Conservation (phyloP, 2,797 vertebrate genomes). For the Anisognathus igniventris region DNA sequence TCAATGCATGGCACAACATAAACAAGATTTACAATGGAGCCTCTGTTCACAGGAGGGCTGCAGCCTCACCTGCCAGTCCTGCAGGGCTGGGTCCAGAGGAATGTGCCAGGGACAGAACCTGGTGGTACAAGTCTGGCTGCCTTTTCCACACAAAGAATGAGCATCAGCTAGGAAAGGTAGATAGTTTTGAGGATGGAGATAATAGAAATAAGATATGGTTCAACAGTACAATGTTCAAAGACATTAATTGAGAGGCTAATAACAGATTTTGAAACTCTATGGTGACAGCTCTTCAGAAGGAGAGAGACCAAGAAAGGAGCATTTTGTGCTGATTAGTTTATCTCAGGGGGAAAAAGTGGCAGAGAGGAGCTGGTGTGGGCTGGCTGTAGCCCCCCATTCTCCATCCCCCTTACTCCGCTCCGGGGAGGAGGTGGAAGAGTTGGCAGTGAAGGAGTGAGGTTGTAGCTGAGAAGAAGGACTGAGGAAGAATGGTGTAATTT, state of each 20-base stretch:
- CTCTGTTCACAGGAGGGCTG: neutral
- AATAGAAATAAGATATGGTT: neutral
- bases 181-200: neutral
- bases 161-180: neutral
- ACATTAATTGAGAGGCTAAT: neutral
- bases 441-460: neutral
- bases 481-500: neutral
- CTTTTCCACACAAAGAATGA: neutral
- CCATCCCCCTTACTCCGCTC: neutral
- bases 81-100: neutral
- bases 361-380: neutral
- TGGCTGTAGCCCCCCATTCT: fast-evolving
- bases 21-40: neutral
- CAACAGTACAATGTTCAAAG: neutral
- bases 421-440: fast-evolving
- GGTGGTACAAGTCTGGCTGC: neutral
- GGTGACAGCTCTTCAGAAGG: neutral
- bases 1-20: fast-evolving
- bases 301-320: neutral
- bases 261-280: neutral
- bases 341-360: fast-evolving
- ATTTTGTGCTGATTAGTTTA: neutral
- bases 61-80: neutral
- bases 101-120: neutral
- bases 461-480: neutral